Conservation (phyloP, 2,113 vertebrate genomes). For the Phaetusa simplex region DNA sequence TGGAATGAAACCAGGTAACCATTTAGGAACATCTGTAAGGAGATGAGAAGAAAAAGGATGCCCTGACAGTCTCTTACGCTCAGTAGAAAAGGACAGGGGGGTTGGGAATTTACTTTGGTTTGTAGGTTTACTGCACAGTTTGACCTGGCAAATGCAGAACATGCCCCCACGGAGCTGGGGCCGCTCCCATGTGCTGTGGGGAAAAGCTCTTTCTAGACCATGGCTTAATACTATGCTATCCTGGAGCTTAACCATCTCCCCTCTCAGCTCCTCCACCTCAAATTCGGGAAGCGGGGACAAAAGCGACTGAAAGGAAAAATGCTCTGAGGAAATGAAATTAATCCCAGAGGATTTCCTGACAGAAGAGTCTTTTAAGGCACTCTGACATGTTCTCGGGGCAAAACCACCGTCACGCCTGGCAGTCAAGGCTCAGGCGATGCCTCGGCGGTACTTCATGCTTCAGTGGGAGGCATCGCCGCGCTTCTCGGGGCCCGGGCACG, state of each 20-base stretch:
- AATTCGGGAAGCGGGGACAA: background rate
- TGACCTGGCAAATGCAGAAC: background rate
- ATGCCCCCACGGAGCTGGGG: fast-evolving
- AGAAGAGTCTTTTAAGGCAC: background rate
- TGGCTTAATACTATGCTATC: background rate
- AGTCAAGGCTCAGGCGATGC: background rate
- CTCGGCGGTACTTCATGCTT: background rate
- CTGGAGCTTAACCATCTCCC: background rate
- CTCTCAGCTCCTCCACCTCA: background rate
- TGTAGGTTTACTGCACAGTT: background rate
- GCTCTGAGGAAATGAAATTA: constrained; percentile 6
- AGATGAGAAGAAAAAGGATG: background rate
- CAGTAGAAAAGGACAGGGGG: background rate
- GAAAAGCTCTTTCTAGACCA: background rate
- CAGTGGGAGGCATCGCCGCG: fast-evolving
- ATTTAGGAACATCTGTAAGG: background rate
- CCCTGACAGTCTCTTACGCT: background rate
- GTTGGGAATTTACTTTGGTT: background rate
- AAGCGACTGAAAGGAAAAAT: background rate
- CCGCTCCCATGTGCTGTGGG: background rate
- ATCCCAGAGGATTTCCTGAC: constrained; percentile 41
- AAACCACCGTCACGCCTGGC: background rate
- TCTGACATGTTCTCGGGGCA: constrained; percentile 18
- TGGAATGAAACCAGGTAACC: background rate
- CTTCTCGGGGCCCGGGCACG: background rate